Conservation (phyloP, 2,113 vertebrate genomes). For the Empidonax alnorum region DNA sequence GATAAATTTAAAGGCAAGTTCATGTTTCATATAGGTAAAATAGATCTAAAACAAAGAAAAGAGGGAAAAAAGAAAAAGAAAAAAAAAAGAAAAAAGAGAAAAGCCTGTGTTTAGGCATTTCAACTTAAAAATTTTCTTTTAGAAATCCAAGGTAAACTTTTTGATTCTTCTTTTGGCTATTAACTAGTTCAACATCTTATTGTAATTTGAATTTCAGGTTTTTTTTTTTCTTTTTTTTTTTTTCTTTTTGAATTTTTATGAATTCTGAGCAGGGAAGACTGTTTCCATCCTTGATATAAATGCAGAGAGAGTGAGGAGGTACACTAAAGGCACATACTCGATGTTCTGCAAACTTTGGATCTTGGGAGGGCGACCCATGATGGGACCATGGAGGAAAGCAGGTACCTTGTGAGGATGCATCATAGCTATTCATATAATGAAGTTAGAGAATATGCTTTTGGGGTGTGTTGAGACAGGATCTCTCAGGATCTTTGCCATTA, state of each 20-base stretch:
- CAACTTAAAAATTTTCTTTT: not conserved
- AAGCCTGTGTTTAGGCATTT: not conserved
- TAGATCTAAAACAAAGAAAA: not conserved
- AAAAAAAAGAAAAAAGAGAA: too few species aligned
- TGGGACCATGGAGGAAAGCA: not conserved
- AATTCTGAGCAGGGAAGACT: not conserved
- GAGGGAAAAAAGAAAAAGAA: too few species aligned
- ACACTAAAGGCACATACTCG: not conserved
- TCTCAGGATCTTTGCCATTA: not conserved
- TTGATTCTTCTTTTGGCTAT: not conserved
- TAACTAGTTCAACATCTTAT: not conserved
- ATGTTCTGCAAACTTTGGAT: not conserved
- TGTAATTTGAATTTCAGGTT: not conserved
- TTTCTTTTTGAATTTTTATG: not conserved
- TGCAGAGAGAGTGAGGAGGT: not conserved
- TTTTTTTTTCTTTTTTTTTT: not conserved
- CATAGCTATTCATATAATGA: not conserved
- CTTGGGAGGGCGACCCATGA: not conserved
- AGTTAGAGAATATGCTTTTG: not conserved
- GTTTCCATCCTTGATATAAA: not conserved
- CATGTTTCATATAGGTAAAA: not conserved
- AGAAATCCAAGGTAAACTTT: not conserved
- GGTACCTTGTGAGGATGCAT: not conserved
- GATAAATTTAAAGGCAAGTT: not conserved
- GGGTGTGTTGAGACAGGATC: not conserved